Evolutionary conservation across 2,113 vertebrate species (phyloP).

Genomic region (Perognathus longimembris): DNA sequence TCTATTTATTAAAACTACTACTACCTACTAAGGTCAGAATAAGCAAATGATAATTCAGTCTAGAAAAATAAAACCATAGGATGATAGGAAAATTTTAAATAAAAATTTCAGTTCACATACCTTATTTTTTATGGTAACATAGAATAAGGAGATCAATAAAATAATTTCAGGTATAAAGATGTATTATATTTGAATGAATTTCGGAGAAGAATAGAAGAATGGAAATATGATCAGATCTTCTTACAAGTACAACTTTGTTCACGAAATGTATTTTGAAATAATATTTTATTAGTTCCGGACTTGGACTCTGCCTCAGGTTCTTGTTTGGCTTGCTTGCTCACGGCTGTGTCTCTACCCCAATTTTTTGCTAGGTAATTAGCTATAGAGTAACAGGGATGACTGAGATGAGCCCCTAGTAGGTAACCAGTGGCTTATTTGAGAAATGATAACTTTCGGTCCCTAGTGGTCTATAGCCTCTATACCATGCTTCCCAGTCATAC

Average conservation of each 20-base stretch:
- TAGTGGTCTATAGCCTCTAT: not conserved
- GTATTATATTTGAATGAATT: slow-evolving; percentile 2
- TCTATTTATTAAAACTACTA: not conserved
- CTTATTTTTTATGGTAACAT: not conserved
- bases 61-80: not conserved
- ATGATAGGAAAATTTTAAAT: not conserved
- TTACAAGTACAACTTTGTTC: not conserved
- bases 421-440: too few relatives aligned
- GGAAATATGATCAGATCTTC: not conserved
- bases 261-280: not conserved
- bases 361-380: too few relatives aligned
- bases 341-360: too few relatives aligned
- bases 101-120: not conserved
- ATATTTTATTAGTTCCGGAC: not conserved
- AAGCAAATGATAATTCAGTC: not conserved
- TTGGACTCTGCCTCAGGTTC: too few relatives aligned
- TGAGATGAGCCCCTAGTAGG: too few relatives aligned
- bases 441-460: too few relatives aligned
- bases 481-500: too few relatives aligned
- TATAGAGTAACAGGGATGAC: too few relatives aligned
- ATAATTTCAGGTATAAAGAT: not conserved
- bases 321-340: too few relatives aligned
- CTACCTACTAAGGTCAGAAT: not conserved
- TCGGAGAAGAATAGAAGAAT: not conserved
- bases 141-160: slow-evolving; percentile 27